These are phyloP conservation scores for Furcula furcula DNA, from an alignment of 2,888 invertebrate genomes.

Conservation along the genomic window DNA sequence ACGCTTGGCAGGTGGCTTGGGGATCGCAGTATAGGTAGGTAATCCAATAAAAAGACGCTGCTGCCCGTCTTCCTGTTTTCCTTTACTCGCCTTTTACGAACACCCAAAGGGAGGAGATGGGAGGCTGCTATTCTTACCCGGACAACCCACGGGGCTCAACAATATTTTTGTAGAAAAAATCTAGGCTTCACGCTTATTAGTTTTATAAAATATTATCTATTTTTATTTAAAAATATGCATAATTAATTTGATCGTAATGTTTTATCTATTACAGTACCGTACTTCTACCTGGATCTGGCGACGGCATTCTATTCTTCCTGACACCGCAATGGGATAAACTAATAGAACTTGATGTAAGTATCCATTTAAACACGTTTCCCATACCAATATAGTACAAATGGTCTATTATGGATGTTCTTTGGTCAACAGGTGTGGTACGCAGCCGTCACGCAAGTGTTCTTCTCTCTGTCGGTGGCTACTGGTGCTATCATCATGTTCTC, in stretches of 20 bases:
- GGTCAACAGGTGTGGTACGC: slow-evolving; percentile 84
- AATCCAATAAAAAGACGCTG: no score
- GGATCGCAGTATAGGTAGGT: no score
- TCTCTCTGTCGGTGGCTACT: slow-evolving; percentile 87
- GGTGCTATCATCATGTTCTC: slow-evolving; percentile 89
- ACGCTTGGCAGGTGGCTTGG: no score
- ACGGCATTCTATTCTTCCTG: slow-evolving; percentile 88
- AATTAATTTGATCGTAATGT: not conserved
- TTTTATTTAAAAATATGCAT: no score
- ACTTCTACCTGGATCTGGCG: slow-evolving; percentile 85
- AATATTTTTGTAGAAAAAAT: no score
- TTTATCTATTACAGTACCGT: slow-evolving; percentile 71
- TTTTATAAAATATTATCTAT: no score
- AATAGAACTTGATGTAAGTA: slow-evolving; percentile 83
- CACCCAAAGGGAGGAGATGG: no score
- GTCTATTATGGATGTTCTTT: not conserved
- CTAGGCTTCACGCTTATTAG: no score
- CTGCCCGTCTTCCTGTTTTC: no score
- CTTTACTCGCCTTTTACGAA: no score
- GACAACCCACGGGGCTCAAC: no score
- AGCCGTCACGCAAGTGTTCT: slow-evolving; percentile 90
- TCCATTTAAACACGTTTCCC: not conserved
- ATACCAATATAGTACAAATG: not conserved
- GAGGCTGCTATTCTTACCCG: no score
- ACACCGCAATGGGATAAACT: slow-evolving; percentile 90